Evolutionary conservation across 2,113 vertebrate species (phyloP).

Genomic region (Pyrgilauda ruficollis): DNA sequence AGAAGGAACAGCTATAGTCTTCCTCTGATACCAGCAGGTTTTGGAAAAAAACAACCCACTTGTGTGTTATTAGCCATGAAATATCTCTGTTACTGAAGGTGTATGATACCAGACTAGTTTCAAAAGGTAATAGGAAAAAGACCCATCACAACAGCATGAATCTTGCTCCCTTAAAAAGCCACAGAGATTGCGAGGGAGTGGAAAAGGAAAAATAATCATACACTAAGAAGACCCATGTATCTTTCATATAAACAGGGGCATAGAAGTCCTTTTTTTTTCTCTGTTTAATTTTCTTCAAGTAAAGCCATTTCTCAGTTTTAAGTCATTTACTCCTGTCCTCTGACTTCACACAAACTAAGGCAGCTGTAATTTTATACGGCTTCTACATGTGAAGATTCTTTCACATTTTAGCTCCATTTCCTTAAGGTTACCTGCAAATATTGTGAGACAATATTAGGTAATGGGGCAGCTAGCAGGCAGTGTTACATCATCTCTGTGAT

Average conservation of each 20-base stretch:
- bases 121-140: not conserved
- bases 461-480: not conserved
- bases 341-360: not conserved
- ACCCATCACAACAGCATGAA: not conserved
- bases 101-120: not conserved
- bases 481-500: not conserved
- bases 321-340: not conserved
- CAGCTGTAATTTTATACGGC: not conserved
- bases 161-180: not conserved
- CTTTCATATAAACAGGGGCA: not conserved
- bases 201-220: not conserved
- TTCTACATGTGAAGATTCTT: not conserved
- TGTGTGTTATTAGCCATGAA: not conserved
- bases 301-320: not conserved
- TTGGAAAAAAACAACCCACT: not conserved
- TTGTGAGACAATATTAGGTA: not conserved
- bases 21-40: not conserved
- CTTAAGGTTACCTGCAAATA: not conserved
- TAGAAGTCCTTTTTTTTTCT: rapidly evolving
- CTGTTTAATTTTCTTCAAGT: not conserved
- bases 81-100: not conserved
- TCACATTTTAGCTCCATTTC: not conserved
- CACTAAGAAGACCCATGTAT: not conserved
- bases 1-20: not conserved
- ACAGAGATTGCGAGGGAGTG: rapidly evolving